phyloP scores from a whole-genome alignment of 2,113 vertebrate species.

The Python bivittatus region DNA sequence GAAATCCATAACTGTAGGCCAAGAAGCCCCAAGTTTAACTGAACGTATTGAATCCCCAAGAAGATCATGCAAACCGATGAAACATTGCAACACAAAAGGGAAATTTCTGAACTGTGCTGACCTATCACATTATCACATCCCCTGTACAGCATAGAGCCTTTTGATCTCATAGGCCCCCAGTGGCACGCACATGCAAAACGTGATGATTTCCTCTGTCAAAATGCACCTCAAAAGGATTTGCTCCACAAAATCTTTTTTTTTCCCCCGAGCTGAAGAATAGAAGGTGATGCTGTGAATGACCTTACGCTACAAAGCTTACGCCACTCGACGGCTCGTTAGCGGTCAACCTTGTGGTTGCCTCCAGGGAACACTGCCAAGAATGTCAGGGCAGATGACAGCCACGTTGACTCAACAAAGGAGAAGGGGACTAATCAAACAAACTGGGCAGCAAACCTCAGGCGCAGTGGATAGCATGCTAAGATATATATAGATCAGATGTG shows the following conservation, averaged over 20 bases:
- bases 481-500: neutral
- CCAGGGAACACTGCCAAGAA: conserved; percentile 25
- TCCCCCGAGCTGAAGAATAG: neutral
- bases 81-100: conserved; percentile 42
- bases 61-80: conserved; percentile 19
- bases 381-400: neutral
- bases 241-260: neutral
- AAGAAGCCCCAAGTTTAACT: neutral
- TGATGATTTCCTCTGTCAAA: conserved; percentile 26
- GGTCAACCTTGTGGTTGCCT: neutral
- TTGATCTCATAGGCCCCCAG: conserved; percentile 36
- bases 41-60: neutral
- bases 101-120: conserved; percentile 36
- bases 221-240: conserved; percentile 27
- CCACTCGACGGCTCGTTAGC: conserved; percentile 31
- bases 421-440: neutral
- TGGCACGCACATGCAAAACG: neutral
- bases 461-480: neutral
- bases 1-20: conserved; percentile 12
- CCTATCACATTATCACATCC: conserved; percentile 42
- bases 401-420: neutral
- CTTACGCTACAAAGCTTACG: conserved; percentile 26
- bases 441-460: neutral
- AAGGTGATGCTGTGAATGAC: conserved; percentile 30
- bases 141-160: conserved; percentile 38